Evolutionary conservation across 1,140 invertebrate species (phyloP).

Genomic region (Trichonephila inaurata): DNA sequence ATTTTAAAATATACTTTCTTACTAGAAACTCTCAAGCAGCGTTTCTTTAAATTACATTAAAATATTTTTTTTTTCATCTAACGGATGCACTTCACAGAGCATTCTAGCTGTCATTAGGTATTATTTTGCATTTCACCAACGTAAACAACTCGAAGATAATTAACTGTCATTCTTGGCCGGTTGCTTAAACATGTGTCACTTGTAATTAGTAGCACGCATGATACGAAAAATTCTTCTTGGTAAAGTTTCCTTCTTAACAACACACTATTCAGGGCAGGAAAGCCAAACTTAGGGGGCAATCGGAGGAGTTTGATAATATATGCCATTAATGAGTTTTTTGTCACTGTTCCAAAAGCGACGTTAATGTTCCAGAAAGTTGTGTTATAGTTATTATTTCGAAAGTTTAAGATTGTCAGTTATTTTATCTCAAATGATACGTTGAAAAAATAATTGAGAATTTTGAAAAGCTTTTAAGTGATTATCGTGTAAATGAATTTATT

Average conservation of each 20-base stretch:
- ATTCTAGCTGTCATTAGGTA: not conserved
- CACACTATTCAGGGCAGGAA: not conserved
- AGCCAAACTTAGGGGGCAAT: too few relatives aligned
- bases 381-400: too few relatives aligned
- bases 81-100: not conserved
- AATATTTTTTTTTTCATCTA: not conserved
- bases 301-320: too few relatives aligned
- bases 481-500: too few relatives aligned
- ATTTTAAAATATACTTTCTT: not conserved
- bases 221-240: not conserved
- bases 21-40: not conserved
- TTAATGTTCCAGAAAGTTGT: too few relatives aligned
- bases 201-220: not conserved
- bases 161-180: not conserved
- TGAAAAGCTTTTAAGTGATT: too few relatives aligned
- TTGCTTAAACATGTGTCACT: not conserved
- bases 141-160: not conserved
- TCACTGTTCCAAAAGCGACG: too few relatives aligned
- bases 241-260: not conserved
- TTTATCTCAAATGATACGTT: too few relatives aligned
- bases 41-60: too few relatives aligned
- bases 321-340: too few relatives aligned
- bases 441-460: too few relatives aligned
- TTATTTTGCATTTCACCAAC: not conserved
- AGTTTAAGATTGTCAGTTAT: too few relatives aligned